Conservation (phyloP, 2,797 vertebrate species). For the Pseudocheirus occidentalis region DNA sequence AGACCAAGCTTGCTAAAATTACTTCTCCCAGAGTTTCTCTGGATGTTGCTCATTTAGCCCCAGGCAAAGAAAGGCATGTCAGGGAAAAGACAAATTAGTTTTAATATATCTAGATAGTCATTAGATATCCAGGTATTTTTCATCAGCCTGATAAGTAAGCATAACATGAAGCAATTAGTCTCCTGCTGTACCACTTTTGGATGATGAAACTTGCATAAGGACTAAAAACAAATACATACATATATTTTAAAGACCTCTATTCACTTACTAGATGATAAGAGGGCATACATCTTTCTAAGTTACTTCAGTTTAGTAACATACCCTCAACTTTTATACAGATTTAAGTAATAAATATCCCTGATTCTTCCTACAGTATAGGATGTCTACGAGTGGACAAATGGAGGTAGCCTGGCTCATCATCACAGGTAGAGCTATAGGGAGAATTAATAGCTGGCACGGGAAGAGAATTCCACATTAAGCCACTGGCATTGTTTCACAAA, state of each 20-base stretch:
- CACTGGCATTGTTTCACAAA: not conserved
- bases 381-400: not conserved
- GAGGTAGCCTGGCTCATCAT: not conserved
- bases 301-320: slow-evolving; percentile 4
- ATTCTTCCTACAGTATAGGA: not conserved
- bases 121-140: slow-evolving; percentile 20
- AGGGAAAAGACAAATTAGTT: not conserved
- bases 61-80: not conserved
- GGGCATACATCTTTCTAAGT: slow-evolving; percentile 8
- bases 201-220: slow-evolving; percentile 9
- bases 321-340: not conserved
- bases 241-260: slow-evolving; percentile 27
- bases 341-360: not conserved
- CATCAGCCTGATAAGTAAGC: not conserved
- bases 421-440: not conserved
- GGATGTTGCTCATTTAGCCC: not conserved
- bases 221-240: slow-evolving; percentile 15
- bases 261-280: slow-evolving; percentile 13
- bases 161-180: not conserved
- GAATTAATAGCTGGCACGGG: not conserved
- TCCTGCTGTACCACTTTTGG: slow-evolving; percentile 1
- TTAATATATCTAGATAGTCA: slow-evolving; percentile 1
- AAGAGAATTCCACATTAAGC: not conserved
- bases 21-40: not conserved
- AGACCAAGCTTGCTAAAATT: not conserved